Evolutionary conservation across 2,888 invertebrate species (phyloP).

Genomic region (Heliconius charithonia): DNA sequence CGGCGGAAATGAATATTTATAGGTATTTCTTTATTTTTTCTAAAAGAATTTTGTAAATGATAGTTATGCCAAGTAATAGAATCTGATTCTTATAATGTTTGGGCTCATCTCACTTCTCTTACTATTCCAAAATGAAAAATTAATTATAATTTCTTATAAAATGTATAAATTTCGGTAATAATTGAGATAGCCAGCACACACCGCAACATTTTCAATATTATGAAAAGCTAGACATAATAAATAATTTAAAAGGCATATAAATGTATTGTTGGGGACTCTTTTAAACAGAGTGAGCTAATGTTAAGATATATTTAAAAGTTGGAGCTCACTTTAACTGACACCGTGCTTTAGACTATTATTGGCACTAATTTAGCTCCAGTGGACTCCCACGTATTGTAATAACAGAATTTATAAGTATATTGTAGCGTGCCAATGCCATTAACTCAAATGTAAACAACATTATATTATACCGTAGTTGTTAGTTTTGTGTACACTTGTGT

Average conservation of each 20-base stretch:
- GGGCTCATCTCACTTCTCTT: slow-evolving; percentile 13
- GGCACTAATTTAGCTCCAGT: slow-evolving; percentile 47
- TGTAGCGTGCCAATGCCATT: slow-evolving; percentile 44
- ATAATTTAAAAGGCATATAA: slow-evolving; percentile 19
- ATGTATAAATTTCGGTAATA: background rate
- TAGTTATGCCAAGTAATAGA: background rate
- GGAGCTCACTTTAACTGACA: slow-evolving; percentile 64
- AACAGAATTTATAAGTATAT: slow-evolving; percentile 35
- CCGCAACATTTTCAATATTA: slow-evolving; percentile 8
- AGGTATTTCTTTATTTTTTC: background rate
- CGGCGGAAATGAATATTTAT: background rate
- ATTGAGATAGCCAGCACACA: slow-evolving; percentile 9
- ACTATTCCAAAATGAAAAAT: background rate
- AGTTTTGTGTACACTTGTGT: slow-evolving; percentile 37
- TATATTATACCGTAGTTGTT: slow-evolving; percentile 22
- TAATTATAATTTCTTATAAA: background rate
- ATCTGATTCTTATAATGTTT: background rate
- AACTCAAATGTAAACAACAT: slow-evolving; percentile 29
- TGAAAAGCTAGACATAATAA: slow-evolving; percentile 21
- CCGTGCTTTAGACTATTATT: slow-evolving; percentile 58
- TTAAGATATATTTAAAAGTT: slow-evolving; percentile 62
- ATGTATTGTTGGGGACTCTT: slow-evolving; percentile 30
- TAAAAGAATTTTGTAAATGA: background rate
- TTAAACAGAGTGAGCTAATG: slow-evolving; percentile 51
- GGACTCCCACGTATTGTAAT: slow-evolving; percentile 18